Base-by-base conservation (phyloP, 1,140 invertebrate genomes). In the Caerostris extrusa region DNA sequence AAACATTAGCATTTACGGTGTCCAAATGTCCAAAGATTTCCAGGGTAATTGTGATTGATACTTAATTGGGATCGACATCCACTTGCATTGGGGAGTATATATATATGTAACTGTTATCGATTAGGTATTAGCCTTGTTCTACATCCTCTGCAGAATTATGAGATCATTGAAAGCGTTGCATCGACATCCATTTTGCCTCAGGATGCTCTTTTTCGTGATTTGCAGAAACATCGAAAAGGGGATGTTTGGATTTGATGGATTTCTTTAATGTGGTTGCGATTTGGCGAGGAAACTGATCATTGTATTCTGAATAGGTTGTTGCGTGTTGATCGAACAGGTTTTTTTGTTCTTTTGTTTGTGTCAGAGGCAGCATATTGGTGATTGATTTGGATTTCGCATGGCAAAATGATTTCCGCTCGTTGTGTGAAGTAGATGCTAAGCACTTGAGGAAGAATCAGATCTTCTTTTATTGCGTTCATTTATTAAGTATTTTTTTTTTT, bases 71-170 rank as follows among this genome's bases (percentile, higher is more conserved):
- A 77, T 53, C 71, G 71, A 77, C 71, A 77, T 50, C 34, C 53
- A 77, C 50, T 34, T 77, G 69, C 69, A 77, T 14, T 77, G 34
- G 50, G 34, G 69, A 50, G 34, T 1, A 2, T 34, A 34, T 34
- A 34, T 34, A 77, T 50, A 77, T 12, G 34, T 34, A 53, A 77
- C 71, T 77, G 10, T 77, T 77, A 77, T 77, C 71, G 71, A 77
- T 77, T 77, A 77, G 71, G 71, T 10, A 50, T 34, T 50, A 77
- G 12, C 34, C 71, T 77, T 77, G 71, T 77, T 77, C 71, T 77
- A 77, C 71, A 77, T 77, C 71, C 71, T 77, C 69, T 34, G 34
- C 10, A 19, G 71, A 77, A 77, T 77, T 77, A 77, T 77, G 71
- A 77, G 71, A 77, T 77, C 71, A 77, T 10, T 19, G 71, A 34